These are phyloP conservation scores for Tetramorium bicarinatum DNA, from an alignment of 2,888 invertebrate species.

Conservation along the genomic window DNA sequence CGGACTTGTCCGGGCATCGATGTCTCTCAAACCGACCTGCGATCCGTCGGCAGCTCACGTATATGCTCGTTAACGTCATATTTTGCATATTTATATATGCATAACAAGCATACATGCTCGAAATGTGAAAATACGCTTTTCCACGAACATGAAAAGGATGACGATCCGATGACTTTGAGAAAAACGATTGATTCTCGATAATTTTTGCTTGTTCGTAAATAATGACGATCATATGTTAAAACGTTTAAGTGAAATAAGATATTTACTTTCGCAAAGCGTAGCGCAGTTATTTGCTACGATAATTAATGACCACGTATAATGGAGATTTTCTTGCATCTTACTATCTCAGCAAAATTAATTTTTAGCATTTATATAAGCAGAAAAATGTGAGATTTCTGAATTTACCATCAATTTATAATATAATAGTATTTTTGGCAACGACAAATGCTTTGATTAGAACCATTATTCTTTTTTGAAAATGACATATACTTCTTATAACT, in stretches of 20 bases:
- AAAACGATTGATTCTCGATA: constrained; percentile 34
- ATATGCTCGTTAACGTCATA: constrained; percentile 62
- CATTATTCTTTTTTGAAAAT: background rate
- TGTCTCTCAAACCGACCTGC: constrained; percentile 59
- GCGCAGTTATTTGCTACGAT: constrained; percentile 4
- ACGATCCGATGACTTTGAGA: constrained; percentile 13
- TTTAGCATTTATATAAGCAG: background rate
- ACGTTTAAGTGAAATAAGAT: constrained; percentile 25
- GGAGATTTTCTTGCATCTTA: constrained; percentile 23
- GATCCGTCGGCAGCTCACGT: constrained; percentile 64
- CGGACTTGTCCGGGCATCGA: constrained; percentile 61
- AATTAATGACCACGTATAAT: constrained; percentile 35
- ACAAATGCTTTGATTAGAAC: background rate
- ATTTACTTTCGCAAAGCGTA: constrained; percentile 33
- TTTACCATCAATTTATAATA: background rate
- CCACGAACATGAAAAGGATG: constrained; percentile 59
- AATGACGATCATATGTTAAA: constrained; percentile 18
- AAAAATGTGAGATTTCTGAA: background rate
- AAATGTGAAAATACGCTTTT: constrained; percentile 54
- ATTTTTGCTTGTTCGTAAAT: constrained; percentile 7
- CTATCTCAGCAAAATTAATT: constrained; percentile 2
- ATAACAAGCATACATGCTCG: constrained; percentile 25
- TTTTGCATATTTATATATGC: constrained; percentile 54
- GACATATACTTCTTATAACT: background rate
- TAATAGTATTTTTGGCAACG: background rate